Base-by-base conservation (phyloP, 1,140 invertebrate species). In the Drosophila obscura region DNA sequence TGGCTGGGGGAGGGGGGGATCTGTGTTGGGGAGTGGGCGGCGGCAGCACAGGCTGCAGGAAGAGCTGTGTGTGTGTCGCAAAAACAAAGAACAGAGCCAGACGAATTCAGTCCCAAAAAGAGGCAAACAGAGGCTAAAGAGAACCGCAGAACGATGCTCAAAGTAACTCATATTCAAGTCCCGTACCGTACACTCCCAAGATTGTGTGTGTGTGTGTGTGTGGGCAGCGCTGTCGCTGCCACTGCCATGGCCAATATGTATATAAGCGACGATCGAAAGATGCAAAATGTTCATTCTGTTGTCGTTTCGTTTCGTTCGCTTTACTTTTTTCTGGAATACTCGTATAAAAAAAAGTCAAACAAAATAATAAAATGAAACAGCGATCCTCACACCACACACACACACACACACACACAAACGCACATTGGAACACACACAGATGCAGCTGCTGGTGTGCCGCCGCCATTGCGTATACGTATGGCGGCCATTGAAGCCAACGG, bases 351-450 rank as follows among this genome's bases (percentile, higher is more conserved):
- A 84, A 83, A 84, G 77, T 84, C 83, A 88, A 77, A 83, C 66
- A 88, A 88, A 88, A 87, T 83, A 87, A 83, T 78, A 87, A 85
- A 87, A 87, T 80, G 84, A 87, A 87, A 76, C 76, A 68, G 51
- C 78, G 78, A 85, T 85, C 81, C 66, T 64, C 64, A 68, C 45
- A 53, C 35, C 64, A 68, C 45, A 53, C 43, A 49, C 56, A 57
- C 22, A 58, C 26, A 35, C 26, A 48, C 19, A 26, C 5, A 62
- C 19, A 53, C 31, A 61, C 49, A 63, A 46, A 41, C 19, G 73
- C 45, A 52, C 39, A 63, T 39, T 51, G 5, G 11, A 22, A 41
- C 43, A 46, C 28, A 50, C 45, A 63, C 44, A 26, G 5, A 46
- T 46, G 59, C 71, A 68, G 66, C 66, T 68, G 71, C 60, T 68